Evolutionary conservation across 2,797 vertebrate species (phyloP).

Genomic region (Halcyon leucocephala): DNA sequence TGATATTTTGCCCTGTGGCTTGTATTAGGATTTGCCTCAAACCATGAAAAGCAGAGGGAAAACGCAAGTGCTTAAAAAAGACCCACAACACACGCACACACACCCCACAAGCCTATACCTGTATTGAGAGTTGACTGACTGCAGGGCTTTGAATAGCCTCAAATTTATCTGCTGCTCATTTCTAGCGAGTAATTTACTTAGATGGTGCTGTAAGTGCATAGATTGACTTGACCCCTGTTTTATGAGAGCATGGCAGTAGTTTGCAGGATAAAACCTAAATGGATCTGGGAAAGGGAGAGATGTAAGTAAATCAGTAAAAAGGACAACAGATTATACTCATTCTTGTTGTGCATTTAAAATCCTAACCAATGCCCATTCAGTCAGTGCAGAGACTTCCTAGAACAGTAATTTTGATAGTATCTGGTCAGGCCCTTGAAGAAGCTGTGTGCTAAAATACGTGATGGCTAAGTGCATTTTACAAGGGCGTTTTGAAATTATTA

Average conservation of each 20-base stretch:
- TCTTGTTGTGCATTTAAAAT: not conserved
- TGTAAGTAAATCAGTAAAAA: not conserved
- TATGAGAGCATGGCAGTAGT: not conserved
- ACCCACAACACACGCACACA: too few relatives aligned
- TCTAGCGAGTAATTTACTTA: not conserved
- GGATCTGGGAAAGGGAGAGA: not conserved
- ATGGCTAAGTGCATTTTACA: not conserved
- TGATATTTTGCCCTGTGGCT: not conserved
- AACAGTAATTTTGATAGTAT: not conserved
- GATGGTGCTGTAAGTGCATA: not conserved
- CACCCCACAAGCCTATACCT: accelerated
- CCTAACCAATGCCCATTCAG: not conserved
- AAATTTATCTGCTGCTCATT: not conserved
- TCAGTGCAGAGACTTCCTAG: not conserved
- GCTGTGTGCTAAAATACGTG: not conserved
- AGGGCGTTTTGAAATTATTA: not conserved
- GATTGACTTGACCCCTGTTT: not conserved
- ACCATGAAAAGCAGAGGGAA: not conserved
- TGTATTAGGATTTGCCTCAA: not conserved
- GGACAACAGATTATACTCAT: not conserved
- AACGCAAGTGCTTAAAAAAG: not conserved
- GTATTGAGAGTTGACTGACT: not conserved
- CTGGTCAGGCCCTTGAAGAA: not conserved
- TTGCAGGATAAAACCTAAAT: not conserved
- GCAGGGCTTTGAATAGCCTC: not conserved